Percentiles rank a stretch among this genome's conserved stretches.
These are phyloP conservation scores for Drosophila pandora DNA, from an alignment of 1,140 invertebrate species.

Conservation along the genomic window DNA sequence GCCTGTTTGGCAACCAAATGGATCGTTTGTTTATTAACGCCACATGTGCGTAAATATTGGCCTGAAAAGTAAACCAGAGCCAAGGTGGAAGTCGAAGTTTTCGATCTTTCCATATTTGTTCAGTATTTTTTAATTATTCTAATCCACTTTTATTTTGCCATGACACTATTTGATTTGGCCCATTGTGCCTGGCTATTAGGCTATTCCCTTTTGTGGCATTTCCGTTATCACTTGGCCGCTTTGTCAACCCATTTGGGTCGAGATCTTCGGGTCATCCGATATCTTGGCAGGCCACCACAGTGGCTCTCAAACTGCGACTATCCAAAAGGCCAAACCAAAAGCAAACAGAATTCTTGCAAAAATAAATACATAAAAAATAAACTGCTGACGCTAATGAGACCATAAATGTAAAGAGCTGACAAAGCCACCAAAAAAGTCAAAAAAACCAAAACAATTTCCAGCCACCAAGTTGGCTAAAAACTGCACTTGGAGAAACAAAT, in stretches of 20 bases:
- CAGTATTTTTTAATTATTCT: slow-evolving; percentile 6
- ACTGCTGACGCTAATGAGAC: slow-evolving; percentile 75
- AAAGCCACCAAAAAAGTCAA: slow-evolving; percentile 30
- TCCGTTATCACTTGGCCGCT: slow-evolving; percentile 42
- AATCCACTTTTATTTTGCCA: background rate
- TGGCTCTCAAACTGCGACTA: slow-evolving; percentile 17
- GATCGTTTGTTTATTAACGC: background rate
- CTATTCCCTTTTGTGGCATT: slow-evolving; percentile 9
- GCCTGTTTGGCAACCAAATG: slow-evolving; percentile 16
- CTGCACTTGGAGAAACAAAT: slow-evolving; percentile 10
- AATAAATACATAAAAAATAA: slow-evolving; percentile 28
- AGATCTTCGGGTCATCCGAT: slow-evolving; percentile 33
- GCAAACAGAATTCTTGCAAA: slow-evolving; percentile 6
- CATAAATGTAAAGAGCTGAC: slow-evolving; percentile 62
- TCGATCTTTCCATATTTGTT: background rate
- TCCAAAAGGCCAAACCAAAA: slow-evolving; percentile 23
- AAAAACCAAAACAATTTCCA: slow-evolving; percentile 41
- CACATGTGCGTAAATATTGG: slow-evolving; percentile 42
- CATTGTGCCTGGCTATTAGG: background rate
- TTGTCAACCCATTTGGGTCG: slow-evolving; percentile 29
- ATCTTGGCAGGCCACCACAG: slow-evolving; percentile 12
- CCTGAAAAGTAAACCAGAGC: slow-evolving; percentile 7
- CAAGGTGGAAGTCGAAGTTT: slow-evolving; percentile 5
- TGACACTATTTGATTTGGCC: slow-evolving; percentile 9
- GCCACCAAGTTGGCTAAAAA: slow-evolving; percentile 34